phyloP scores from a whole-genome alignment of 2,113 vertebrate genomes.

The Nothoprocta perdicaria region DNA sequence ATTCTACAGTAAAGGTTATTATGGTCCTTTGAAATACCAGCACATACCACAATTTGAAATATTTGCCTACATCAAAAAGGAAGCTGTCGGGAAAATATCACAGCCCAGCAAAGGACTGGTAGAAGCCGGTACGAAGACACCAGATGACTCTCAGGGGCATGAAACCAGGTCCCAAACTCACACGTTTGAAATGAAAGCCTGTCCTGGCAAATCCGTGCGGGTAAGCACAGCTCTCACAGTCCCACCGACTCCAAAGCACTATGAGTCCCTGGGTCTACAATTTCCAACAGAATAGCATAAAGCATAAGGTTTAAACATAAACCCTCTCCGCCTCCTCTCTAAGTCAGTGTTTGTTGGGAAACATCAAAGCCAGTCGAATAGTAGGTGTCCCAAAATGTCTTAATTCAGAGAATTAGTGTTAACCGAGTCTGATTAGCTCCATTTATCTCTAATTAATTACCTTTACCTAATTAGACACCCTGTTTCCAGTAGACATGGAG shows the following conservation, averaged over 20 bases:
- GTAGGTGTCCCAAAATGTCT: conserved; percentile 89
- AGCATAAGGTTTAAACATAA: no score
- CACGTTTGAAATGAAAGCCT: not conserved
- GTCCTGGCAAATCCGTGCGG: not conserved
- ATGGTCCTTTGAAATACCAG: not conserved
- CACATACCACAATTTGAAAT: not conserved
- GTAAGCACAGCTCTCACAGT: fast-evolving
- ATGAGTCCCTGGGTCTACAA: fast-evolving
- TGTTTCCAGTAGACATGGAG: conserved; percentile 96
- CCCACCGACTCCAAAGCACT: not conserved
- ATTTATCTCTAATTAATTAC: conserved; percentile 99
- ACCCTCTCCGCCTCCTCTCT: conserved; percentile 53
- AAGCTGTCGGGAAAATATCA: not conserved
- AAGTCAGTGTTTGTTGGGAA: conserved; percentile 76
- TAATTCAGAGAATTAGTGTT: conserved; percentile 96
- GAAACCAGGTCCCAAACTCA: not conserved
- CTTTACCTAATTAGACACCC: conserved; percentile 99
- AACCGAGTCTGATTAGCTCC: conserved; percentile 98
- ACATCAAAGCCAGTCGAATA: conserved; percentile 83
- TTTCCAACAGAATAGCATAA: not conserved
- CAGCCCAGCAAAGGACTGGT: not conserved
- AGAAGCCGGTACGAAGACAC: not conserved
- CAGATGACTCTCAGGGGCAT: not conserved
- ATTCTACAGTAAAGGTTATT: not conserved
- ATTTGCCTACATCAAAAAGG: not conserved